Conservation (phyloP, 2,797 vertebrate genomes). For the Pseudotriccus pelzelni region DNA sequence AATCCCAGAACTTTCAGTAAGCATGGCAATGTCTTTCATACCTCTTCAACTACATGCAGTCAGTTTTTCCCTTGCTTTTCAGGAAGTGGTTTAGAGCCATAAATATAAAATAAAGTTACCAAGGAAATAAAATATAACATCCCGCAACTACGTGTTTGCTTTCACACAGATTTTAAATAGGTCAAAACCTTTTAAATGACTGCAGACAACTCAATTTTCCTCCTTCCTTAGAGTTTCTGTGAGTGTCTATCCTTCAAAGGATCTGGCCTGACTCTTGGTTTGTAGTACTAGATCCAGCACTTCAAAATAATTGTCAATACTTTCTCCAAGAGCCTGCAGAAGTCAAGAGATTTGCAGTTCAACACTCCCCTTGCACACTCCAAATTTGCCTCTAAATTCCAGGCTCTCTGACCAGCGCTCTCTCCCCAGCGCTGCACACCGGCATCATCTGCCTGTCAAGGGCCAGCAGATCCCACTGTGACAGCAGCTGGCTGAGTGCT, state of each 20-base stretch:
- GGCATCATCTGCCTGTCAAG: fast-evolving
- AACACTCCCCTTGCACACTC: fast-evolving
- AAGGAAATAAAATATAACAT: not conserved
- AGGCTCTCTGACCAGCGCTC: fast-evolving
- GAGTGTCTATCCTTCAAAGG: not conserved
- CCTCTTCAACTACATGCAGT: not conserved
- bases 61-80: not conserved
- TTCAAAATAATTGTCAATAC: not conserved
- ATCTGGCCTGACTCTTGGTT: not conserved
- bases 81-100: not conserved
- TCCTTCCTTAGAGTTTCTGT: not conserved
- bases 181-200: not conserved
- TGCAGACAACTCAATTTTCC: not conserved
- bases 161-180: not conserved
- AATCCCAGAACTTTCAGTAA: too few relatives aligned
- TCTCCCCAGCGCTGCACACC: fast-evolving
- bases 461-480: fast-evolving
- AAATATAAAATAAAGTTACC: not conserved
- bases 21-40: not conserved
- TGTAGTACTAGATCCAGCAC: not conserved
- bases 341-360: not conserved
- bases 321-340: not conserved
- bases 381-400: not conserved
- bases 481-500: not conserved
- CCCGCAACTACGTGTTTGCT: not conserved